Percentiles rank a stretch among this genome's conserved stretches.
These are phyloP conservation scores for Bombyx mori DNA, from an alignment of 1,140 invertebrate species.

Conservation along the genomic window DNA sequence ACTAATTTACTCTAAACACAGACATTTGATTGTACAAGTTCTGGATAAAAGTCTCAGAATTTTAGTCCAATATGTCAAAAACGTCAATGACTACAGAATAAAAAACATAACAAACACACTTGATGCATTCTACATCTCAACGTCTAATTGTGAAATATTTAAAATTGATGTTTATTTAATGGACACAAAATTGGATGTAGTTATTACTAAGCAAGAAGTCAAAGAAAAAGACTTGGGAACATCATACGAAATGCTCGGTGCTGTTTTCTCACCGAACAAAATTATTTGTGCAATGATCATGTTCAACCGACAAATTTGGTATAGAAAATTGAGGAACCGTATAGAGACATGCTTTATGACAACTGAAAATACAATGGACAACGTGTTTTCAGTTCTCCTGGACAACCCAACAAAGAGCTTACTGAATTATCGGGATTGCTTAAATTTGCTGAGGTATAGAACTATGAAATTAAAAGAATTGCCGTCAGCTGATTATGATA, in stretches of 20 bases:
- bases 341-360: conserved; percentile 30
- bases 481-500: conserved; percentile 36
- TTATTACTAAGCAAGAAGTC: conserved; percentile 17
- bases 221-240: conserved; percentile 42
- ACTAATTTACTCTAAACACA: conserved; percentile 42
- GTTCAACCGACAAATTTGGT: too few species aligned
- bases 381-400: conserved; percentile 24
- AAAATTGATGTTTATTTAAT: conserved; percentile 25
- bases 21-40: conserved; percentile 44
- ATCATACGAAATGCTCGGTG: conserved; percentile 29
- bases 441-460: conserved; percentile 43
- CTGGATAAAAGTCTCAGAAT: conserved; percentile 33
- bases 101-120: conserved; percentile 21
- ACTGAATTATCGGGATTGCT: conserved; percentile 43
- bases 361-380: conserved; percentile 15
- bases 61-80: conserved; percentile 29
- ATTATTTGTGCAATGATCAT: conserved; percentile 21
- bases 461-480: conserved; percentile 33
- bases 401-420: conserved; percentile 39
- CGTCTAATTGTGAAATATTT: conserved; percentile 39
- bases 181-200: conserved; percentile 18
- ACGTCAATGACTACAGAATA: conserved; percentile 50
- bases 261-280: conserved; percentile 33
- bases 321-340: too few species aligned
- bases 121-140: conserved; percentile 29